Conservation (phyloP, 1,140 invertebrate species). For the Schmidtea mediterranea region DNA sequence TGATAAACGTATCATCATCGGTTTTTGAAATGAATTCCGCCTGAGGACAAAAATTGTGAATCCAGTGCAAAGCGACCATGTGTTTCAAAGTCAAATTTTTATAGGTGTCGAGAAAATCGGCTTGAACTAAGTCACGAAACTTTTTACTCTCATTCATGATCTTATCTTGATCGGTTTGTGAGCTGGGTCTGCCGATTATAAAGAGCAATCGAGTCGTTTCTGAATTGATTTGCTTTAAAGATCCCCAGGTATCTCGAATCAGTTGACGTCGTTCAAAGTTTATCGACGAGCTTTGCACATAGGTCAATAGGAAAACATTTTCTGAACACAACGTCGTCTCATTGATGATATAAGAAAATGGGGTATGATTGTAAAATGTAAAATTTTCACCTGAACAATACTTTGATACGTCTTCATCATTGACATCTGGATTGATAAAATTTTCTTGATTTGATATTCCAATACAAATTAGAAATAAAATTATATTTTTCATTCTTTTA, state of each 20-base stretch:
- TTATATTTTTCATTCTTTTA: not conserved
- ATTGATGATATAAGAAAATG: not conserved
- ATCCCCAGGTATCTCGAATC: constrained; percentile 21
- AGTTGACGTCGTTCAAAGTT: constrained; percentile 13
- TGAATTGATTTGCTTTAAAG: constrained; percentile 10
- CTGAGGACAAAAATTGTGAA: constrained; percentile 34
- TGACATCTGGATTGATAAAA: too few species aligned
- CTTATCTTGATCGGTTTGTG: constrained; percentile 20
- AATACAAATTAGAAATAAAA: not conserved
- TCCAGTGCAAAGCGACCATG: constrained; percentile 55
- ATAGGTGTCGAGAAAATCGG: constrained; percentile 17
- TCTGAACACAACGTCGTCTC: not conserved
- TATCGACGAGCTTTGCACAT: constrained; percentile 9
- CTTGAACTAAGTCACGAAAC: constrained; percentile 17
- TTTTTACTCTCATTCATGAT: constrained; percentile 11
- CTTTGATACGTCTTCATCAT: too few species aligned
- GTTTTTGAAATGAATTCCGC: constrained; percentile 48
- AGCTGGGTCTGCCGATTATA: constrained; percentile 36
- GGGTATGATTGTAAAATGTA: not conserved
- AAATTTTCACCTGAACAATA: too few species aligned
- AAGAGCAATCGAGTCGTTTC: constrained; percentile 31
- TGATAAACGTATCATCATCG: constrained; percentile 58
- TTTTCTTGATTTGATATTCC: too few species aligned
- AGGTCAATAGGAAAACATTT: constrained; percentile 5
- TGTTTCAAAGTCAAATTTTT: constrained; percentile 30